Conservation (phyloP, 2,113 vertebrate genomes). For the Phylloscopus whistleri region DNA sequence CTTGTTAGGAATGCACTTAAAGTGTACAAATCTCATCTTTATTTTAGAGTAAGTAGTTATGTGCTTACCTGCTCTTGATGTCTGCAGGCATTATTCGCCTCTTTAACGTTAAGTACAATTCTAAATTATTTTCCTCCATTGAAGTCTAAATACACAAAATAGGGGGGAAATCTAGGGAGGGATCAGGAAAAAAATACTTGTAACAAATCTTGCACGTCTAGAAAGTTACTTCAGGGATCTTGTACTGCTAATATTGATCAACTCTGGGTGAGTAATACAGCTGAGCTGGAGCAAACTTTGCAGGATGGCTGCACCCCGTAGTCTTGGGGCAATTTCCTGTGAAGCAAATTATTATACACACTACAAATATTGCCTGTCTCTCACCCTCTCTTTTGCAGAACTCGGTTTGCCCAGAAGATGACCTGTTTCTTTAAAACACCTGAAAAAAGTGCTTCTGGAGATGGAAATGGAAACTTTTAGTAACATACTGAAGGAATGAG, state of each 20-base stretch:
- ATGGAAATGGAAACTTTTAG: background rate
- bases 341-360: background rate
- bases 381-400: background rate
- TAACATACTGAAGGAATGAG: background rate
- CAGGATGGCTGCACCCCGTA: accelerated
- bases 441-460: background rate
- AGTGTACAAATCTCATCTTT: background rate
- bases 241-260: background rate
- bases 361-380: background rate
- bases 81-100: background rate
- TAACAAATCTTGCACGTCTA: background rate
- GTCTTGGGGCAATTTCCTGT: background rate
- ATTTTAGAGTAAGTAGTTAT: slow-evolving; percentile 14
- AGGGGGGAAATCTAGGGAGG: background rate
- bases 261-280: background rate
- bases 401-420: background rate
- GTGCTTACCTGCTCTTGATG: slow-evolving; percentile 2
- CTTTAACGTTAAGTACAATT: background rate
- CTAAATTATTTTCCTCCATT: background rate
- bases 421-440: background rate
- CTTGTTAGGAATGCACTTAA: slow-evolving; percentile 40
- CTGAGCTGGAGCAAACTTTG: background rate
- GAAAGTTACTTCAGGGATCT: background rate
- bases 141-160: background rate
- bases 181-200: background rate